phyloP scores from a whole-genome alignment of 1,140 invertebrate genomes.

The Dendrolimus kikuchii region DNA sequence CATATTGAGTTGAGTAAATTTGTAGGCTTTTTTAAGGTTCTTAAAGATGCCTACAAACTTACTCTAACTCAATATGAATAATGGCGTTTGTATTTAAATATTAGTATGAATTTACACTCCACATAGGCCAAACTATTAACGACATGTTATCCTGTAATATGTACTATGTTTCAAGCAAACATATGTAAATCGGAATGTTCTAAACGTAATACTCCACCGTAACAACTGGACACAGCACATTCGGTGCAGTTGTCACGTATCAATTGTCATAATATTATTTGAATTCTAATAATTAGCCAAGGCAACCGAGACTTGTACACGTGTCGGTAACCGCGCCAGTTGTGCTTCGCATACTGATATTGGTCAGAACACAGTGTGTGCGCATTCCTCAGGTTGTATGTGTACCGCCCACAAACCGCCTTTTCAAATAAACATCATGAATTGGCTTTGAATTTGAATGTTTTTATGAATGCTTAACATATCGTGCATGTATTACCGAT shows the following conservation, averaged over 20 bases:
- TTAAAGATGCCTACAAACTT: too few relatives aligned
- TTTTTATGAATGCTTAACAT: background rate
- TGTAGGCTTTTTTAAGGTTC: too few relatives aligned
- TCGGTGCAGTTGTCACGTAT: conserved; percentile 26
- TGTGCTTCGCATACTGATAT: conserved; percentile 58
- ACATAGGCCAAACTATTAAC: too few relatives aligned
- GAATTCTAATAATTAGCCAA: conserved; percentile 51
- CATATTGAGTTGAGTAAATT: too few relatives aligned
- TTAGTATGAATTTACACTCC: too few relatives aligned
- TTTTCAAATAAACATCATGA: conserved; percentile 11
- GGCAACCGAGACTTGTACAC: conserved; percentile 45
- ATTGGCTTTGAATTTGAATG: background rate
- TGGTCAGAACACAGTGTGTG: conserved; percentile 35
- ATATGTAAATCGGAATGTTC: background rate
- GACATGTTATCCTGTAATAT: too few relatives aligned
- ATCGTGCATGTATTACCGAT: too few relatives aligned
- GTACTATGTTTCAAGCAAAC: too few relatives aligned
- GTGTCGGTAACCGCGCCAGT: conserved; percentile 44
- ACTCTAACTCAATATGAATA: too few relatives aligned
- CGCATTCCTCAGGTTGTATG: conserved; percentile 39
- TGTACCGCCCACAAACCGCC: conserved; percentile 33
- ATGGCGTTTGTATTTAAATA: too few relatives aligned
- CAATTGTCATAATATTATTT: conserved; percentile 30
- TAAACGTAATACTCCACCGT: background rate
- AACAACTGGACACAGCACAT: background rate